Conservation (phyloP, 2,113 vertebrate species). For the Morone chrysops region DNA sequence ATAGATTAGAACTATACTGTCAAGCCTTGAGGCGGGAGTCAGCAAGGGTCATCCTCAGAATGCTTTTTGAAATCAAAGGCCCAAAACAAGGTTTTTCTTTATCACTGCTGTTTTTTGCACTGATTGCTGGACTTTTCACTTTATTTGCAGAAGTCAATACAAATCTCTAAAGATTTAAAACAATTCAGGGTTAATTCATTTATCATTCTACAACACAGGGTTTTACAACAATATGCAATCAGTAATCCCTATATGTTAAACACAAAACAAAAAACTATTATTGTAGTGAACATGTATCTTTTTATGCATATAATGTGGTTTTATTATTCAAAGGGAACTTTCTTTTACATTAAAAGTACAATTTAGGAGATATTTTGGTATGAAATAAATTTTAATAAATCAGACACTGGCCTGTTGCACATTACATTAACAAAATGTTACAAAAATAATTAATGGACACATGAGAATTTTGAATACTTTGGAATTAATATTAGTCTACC, state of each 20-base stretch:
- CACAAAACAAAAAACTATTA: no score
- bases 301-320: conserved; percentile 6
- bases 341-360: not conserved
- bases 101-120: not conserved
- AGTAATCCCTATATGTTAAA: no score
- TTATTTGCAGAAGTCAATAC: not conserved
- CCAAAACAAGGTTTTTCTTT: not conserved
- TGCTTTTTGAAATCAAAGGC: not conserved
- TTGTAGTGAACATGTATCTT: not conserved
- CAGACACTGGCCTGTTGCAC: no score
- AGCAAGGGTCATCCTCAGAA: not conserved
- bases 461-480: not conserved
- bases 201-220: not conserved
- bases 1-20: not conserved
- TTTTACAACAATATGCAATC: no score
- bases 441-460: no score
- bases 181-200: not conserved
- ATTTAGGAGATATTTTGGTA: not conserved
- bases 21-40: not conserved
- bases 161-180: not conserved
- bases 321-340: not conserved
- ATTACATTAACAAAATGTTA: no score
- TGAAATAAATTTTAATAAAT: no score
- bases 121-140: not conserved
- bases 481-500: not conserved